Evolutionary conservation across 2,797 vertebrate genomes (phyloP), one percentile per base, ranked within the genome.

Genomic region (Lepilemur ruficaudatus): DNA sequence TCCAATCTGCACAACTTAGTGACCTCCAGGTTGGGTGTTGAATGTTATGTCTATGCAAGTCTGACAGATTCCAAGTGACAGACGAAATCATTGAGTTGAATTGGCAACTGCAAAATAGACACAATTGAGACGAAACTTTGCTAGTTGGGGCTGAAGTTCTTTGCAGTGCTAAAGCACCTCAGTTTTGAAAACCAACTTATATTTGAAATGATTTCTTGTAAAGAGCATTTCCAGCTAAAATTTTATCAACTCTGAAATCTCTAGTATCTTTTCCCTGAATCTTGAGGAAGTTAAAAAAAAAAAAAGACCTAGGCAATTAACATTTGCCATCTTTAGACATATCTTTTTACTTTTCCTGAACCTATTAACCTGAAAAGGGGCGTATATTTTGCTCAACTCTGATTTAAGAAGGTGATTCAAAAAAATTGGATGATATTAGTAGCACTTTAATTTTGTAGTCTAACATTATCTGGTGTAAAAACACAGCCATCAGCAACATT

Each of bases 41-140:
- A 75, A 73, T 70, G 1, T 72, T 83, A 50, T 55, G 28, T 52
- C n/a, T 89, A 35, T 80, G 22, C 10, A 9, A 89, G 70, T 70
- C 15, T 50, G 61, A 89, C 25, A 95, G 50, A 96, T 81, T 96
- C 35, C 41, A 91, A 95, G 65, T 41, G 52, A 69, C 35, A 94
- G 41, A 93, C 84, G n/a, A 97, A 96, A 96, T 89, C 52, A 89
- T 50, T 82, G 59, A 82, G 61, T 91, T 88, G 84, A 92, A 95
- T 14, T 76, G 55, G 30, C 12, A 91, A 94, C 18, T 87, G 7
- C 1, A 87, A 94, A 95, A 73, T 80, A 17, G 52, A 84, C 46
- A 84, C 75, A 89, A 93, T 96, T 91, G 32, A 89, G 32, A 83
- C n/a, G 9, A 70, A 95, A 86, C n/a, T 81, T 92, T 96, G 17